A percentile compares a stretch with the other conserved stretches of the same genome.
phyloP scores from a whole-genome alignment of 2,797 vertebrate species.

The Cygnus olor region DNA sequence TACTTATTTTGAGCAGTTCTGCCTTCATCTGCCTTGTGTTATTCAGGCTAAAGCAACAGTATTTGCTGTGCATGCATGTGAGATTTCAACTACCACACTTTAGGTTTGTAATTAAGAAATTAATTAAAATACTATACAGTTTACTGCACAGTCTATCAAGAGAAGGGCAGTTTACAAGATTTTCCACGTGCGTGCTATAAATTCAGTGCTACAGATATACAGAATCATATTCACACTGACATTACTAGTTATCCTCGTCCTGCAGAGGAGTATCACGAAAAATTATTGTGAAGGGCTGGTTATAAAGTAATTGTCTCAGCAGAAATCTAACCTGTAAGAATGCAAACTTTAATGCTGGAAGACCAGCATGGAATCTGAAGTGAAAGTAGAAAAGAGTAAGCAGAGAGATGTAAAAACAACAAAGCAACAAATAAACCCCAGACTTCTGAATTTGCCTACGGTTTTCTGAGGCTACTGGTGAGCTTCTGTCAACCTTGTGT shows the following conservation, averaged over 20 bases:
- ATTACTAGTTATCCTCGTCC: conserved; percentile 64
- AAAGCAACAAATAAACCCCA: accelerated
- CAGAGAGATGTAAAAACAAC: not conserved
- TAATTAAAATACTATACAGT: conserved; percentile 78
- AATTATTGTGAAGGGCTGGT: conserved; percentile 44
- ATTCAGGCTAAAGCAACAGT: conserved; percentile 35
- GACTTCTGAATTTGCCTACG: conserved; percentile 38
- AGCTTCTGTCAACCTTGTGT: conserved; percentile 15
- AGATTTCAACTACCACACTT: conserved; percentile 65
- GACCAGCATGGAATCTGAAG: conserved; percentile 12
- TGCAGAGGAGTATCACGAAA: conserved; percentile 58
- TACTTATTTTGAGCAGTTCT: conserved; percentile 52
- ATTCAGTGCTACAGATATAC: conserved; percentile 47
- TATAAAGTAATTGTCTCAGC: conserved; percentile 63
- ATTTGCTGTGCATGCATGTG: conserved; percentile 57
- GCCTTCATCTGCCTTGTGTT: conserved; percentile 15
- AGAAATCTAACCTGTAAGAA: conserved; percentile 34
- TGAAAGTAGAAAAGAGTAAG: not conserved
- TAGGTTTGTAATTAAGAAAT: conserved; percentile 70
- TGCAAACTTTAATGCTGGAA: not conserved
- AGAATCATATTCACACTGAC: conserved; percentile 49
- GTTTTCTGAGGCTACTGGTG: conserved; percentile 46
- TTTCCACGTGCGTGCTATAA: conserved; percentile 58
- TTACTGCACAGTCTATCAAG: conserved; percentile 69
- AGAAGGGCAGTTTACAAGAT: conserved; percentile 67